Evolutionary conservation across 1,140 invertebrate genomes (phyloP).

Genomic region (Procambarus virginalis): DNA sequence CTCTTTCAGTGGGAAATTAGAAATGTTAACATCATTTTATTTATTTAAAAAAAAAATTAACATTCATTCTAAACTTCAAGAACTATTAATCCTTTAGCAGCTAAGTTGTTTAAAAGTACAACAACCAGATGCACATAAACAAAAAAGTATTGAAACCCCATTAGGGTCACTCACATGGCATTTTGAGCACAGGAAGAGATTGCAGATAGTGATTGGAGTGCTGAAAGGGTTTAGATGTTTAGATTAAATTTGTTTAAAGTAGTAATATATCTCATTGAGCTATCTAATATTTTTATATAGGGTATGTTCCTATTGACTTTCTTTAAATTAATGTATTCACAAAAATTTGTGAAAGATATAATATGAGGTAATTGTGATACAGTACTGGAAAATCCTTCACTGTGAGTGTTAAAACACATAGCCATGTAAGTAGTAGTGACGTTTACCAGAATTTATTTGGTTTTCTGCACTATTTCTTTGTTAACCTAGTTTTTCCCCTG

Average conservation of each 20-base stretch:
- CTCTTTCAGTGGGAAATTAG: not conserved
- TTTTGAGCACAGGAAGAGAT: too few relatives aligned
- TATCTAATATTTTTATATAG: not conserved
- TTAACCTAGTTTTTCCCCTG: not conserved
- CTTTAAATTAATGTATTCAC: not conserved
- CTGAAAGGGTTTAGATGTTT: too few relatives aligned
- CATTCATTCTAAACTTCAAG: too few relatives aligned
- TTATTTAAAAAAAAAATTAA: too few relatives aligned
- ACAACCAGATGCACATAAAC: too few relatives aligned
- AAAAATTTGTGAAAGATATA: not conserved
- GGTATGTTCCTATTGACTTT: not conserved
- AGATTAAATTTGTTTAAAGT: not conserved
- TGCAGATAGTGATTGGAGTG: too few relatives aligned
- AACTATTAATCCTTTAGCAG: too few relatives aligned
- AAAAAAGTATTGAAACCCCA: too few relatives aligned
- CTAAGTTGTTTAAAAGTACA: too few relatives aligned
- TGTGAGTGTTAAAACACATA: not conserved
- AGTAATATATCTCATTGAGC: not conserved
- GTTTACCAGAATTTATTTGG: not conserved
- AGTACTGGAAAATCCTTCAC: not conserved
- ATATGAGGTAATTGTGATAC: not conserved
- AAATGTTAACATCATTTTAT: too few relatives aligned
- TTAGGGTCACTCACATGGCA: too few relatives aligned
- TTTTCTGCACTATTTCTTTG: not conserved
- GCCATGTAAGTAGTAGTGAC: not conserved